Percentiles rank a stretch among this genome's conserved stretches.
Evolutionary conservation across 2,113 vertebrate species (phyloP).

Genomic region (Otis tarda): DNA sequence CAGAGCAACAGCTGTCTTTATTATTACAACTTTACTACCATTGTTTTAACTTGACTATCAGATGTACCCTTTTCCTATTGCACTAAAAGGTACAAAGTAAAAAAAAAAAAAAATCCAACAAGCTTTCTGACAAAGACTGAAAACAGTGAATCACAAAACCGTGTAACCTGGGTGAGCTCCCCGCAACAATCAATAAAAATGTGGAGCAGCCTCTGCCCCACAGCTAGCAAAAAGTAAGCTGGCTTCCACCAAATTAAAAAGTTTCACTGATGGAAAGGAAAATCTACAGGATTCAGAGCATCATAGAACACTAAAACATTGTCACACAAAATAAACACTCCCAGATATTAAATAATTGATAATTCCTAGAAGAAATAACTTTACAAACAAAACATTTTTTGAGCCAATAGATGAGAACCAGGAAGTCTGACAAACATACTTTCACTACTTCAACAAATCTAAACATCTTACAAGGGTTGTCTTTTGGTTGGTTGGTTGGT

Average conservation of each 20-base stretch:
- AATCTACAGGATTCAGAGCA: neutral
- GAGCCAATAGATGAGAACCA: neutral
- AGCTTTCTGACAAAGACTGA: neutral
- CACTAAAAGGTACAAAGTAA: neutral
- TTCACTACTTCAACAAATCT: neutral
- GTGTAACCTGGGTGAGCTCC: neutral
- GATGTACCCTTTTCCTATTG: neutral
- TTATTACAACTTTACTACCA: neutral
- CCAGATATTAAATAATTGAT: neutral
- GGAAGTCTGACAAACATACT: neutral
- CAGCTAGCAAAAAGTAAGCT: neutral
- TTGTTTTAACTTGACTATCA: neutral
- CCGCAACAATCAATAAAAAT: rapidly evolving
- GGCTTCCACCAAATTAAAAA: neutral
- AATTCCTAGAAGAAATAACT: neutral
- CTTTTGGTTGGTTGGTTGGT: neutral
- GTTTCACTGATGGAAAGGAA: neutral
- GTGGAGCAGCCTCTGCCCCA: neutral
- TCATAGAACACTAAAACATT: neutral
- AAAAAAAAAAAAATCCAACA: neutral
- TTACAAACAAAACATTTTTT: neutral
- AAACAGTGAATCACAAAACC: neutral
- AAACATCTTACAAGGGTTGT: neutral
- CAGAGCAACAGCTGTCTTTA: neutral
- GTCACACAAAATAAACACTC: neutral